Conservation (phyloP, 2,797 vertebrate species). For the Fundulus diaphanus region DNA sequence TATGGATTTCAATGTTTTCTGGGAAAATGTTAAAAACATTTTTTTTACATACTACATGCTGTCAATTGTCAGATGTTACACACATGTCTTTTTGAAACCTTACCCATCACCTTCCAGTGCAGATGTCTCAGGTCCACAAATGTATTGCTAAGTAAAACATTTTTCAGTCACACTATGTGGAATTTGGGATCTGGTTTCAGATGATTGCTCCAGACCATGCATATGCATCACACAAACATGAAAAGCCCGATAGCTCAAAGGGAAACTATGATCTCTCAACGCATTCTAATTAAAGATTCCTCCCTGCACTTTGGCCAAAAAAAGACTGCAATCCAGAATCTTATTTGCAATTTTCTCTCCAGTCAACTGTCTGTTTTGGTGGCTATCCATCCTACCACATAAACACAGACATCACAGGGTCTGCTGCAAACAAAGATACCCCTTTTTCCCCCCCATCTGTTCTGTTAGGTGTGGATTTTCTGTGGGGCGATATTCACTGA, state of each 20-base stretch:
- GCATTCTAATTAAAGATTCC: conserved; percentile 78
- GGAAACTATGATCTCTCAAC: conserved; percentile 77
- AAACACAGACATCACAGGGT: conserved; percentile 59
- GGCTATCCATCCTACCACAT: conserved; percentile 44
- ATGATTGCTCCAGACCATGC: conserved; percentile 75
- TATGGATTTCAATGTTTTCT: conserved; percentile 29
- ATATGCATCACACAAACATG: conserved; percentile 80
- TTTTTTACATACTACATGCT: conserved; percentile 35
- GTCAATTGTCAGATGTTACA: conserved; percentile 46
- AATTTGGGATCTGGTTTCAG: conserved; percentile 71
- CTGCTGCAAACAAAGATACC: conserved; percentile 37
- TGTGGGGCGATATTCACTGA: conserved; percentile 55
- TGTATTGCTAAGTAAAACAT: conserved; percentile 37
- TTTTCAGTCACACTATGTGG: conserved; percentile 51
- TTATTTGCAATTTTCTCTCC: conserved; percentile 55
- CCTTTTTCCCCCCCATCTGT: conserved; percentile 25
- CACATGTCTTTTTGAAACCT: conserved; percentile 55
- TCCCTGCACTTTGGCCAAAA: conserved; percentile 59
- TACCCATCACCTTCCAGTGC: conserved; percentile 47
- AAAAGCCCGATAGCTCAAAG: conserved; percentile 72
- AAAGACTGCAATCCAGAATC: conserved; percentile 60
- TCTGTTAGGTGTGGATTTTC: conserved; percentile 54
- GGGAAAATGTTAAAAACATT: conserved; percentile 29
- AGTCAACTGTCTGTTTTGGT: conserved; percentile 39
- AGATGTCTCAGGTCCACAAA: conserved; percentile 41